Evolutionary conservation across 2,113 vertebrate genomes (phyloP), one percentile per base, ranked within the genome.

Genomic region (Pelvicachromis taeniatus): DNA sequence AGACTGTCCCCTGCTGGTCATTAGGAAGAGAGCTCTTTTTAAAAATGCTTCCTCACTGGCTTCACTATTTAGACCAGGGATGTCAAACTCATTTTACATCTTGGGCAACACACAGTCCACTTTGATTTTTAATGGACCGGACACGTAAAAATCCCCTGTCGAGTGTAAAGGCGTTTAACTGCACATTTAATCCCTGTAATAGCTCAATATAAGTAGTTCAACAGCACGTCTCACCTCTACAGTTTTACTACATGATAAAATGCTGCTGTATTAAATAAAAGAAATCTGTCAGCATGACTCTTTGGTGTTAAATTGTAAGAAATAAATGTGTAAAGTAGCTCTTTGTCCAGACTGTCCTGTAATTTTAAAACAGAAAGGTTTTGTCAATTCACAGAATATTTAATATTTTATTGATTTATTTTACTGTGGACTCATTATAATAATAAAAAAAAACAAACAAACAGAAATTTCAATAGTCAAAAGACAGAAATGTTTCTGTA

Each of bases 371-470:
- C 19, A 63, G 11, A 38, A 63, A 63, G 3, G 59, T 13, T 63
- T 38, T 0, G 19, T 38, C 19, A 38, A 13, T 21, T 38, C 33
- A 63, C 19, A 38, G 33, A 63, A 63, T 38, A 38, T 38, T 6
- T 63, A 0, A 0, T 8, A 63, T 63, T 63, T 63, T 38, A 63
- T 63, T 38, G 10, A 5, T 0, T 0, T 13, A 6, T 61, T 63
- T 38, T 63, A 38, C 6, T 63, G 33, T 38, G 38, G 10, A 13
- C 19, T 63, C 14, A 31, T 58, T 29, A 14, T 31, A 59, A 31
- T 31, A 6, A 3, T n/a, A 63, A 63, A 63, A 63, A 5, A 0
- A 33, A 61, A 61, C 31, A 61, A 38, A n/a, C n/a, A n/a, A 63
- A 38, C 6, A 38, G 59, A 38, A 38, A 70, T 26, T 38, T 63